Percentiles rank a stretch among this genome's conserved stretches.
Evolutionary conservation across 2,113 vertebrate genomes (phyloP).

Genomic region (Narcine bancroftii): DNA sequence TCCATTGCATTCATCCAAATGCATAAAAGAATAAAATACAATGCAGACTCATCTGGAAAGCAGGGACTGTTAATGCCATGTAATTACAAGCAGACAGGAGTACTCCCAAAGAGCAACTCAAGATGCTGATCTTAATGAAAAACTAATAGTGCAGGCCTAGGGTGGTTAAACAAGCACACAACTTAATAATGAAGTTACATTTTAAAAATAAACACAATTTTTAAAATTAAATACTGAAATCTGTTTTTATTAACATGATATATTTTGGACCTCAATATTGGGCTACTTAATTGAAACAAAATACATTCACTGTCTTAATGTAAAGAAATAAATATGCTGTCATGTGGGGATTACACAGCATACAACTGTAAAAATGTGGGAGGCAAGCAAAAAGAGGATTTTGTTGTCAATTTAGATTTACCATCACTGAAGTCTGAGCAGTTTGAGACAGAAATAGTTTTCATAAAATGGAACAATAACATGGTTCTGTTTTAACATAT

Average conservation of each 20-base stretch:
- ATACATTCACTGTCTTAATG: background rate
- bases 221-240: background rate
- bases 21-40: constrained; percentile 35
- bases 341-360: background rate
- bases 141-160: constrained; percentile 33
- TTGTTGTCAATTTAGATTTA: background rate
- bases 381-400: background rate
- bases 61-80: constrained; percentile 32
- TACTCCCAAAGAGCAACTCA: constrained; percentile 33
- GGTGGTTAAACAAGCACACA: constrained; percentile 23
- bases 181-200: background rate
- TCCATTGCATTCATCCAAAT: constrained; percentile 35
- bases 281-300: background rate
- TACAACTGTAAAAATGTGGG: background rate
- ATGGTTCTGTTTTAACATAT: constrained; percentile 8
- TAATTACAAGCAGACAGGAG: constrained; percentile 31
- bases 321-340: background rate
- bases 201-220: constrained; percentile 5
- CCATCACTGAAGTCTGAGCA: background rate
- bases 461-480: constrained; percentile 8
- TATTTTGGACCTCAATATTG: background rate
- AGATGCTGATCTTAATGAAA: constrained; percentile 34
- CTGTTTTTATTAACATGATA: background rate
- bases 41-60: constrained; percentile 37
- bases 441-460: background rate